Evolutionary conservation across 2,113 vertebrate species (phyloP).

Genomic region (Rhipidura dahli): DNA sequence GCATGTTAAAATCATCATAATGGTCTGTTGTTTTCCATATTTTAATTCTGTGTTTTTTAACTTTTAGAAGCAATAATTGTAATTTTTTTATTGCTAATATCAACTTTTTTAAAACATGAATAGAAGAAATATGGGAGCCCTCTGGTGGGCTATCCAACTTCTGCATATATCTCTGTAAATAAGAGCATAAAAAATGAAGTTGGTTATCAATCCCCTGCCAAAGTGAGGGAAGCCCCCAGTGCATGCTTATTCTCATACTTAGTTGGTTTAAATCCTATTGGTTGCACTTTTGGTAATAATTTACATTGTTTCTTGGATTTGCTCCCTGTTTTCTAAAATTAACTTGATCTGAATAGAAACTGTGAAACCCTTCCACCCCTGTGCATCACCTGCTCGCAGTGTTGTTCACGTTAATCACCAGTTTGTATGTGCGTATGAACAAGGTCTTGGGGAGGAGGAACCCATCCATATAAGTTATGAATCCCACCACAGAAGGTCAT

Average conservation of each 20-base stretch:
- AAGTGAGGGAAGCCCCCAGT: not conserved
- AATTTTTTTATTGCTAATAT: not conserved
- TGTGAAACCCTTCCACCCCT: not conserved
- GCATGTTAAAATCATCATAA: not conserved
- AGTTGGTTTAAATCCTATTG: not conserved
- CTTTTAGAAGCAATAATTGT: not conserved
- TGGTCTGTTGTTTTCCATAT: not conserved
- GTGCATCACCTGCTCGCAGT: rapidly evolving
- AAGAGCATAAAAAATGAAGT: not conserved
- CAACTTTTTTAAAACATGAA: not conserved
- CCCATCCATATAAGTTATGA: not conserved
- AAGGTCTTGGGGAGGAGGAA: not conserved
- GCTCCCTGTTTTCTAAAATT: not conserved
- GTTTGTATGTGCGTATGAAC: not conserved
- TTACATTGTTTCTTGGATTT: not conserved
- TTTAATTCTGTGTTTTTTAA: not conserved
- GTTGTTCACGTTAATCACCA: rapidly evolving
- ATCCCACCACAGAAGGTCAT: not conserved
- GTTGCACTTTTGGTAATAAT: not conserved
- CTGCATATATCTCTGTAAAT: not conserved
- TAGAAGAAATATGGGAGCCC: not conserved
- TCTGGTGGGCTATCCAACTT: not conserved
- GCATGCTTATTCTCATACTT: not conserved
- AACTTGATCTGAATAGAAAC: not conserved
- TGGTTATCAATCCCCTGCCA: not conserved